A percentile compares a stretch with the other conserved stretches of the same genome.
These are phyloP conservation scores for Fragum sueziense DNA, from an alignment of 2,888 invertebrate genomes.

Conservation along the genomic window DNA sequence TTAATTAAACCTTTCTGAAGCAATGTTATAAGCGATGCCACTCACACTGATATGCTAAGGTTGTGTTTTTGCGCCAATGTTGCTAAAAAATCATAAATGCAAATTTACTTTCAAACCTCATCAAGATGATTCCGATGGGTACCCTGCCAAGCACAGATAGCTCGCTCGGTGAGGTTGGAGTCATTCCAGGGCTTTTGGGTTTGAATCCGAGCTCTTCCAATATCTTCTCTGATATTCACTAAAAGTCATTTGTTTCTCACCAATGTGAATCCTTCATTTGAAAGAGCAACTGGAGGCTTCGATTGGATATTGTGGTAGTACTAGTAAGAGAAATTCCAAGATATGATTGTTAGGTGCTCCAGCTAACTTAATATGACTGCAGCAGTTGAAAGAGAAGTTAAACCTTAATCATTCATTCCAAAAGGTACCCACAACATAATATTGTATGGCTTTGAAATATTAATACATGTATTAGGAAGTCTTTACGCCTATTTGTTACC, in stretches of 20 bases:
- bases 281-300: background rate
- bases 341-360: background rate
- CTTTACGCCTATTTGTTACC: background rate
- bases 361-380: background rate
- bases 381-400: background rate
- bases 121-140: background rate
- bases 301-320: background rate
- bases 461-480: background rate
- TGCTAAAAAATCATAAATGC: too few species aligned
- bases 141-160: background rate
- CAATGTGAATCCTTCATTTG: background rate
- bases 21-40: too few species aligned
- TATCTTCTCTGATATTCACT: background rate
- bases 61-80: too few species aligned
- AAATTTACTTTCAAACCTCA: background rate
- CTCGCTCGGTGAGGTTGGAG: background rate
- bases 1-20: too few species aligned
- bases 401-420: background rate
- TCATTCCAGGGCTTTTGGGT: background rate
- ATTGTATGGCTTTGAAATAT: background rate
- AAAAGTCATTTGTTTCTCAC: background rate
- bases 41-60: too few species aligned
- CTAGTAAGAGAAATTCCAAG: background rate
- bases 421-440: background rate
- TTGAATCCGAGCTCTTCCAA: background rate